These are phyloP conservation scores for Alsophila aescularia DNA, from an alignment of 2,888 invertebrate genomes.

Conservation along the genomic window DNA sequence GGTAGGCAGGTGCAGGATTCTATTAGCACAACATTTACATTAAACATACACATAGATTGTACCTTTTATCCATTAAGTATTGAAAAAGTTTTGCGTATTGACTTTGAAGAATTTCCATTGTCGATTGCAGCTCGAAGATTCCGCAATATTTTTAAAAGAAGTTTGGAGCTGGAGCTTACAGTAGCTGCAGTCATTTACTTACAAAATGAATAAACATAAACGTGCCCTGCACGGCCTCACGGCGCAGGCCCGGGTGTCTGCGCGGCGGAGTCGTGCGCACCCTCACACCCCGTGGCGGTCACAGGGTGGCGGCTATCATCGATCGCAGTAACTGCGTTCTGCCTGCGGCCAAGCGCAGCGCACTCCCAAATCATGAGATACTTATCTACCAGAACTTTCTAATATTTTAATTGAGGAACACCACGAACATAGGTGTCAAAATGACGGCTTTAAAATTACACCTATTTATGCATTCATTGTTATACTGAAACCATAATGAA, in stretches of 20 bases:
- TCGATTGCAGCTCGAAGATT: conserved; percentile 9
- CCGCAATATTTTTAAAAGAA: neutral
- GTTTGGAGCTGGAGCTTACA: conserved; percentile 14
- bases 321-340: conserved; percentile 61
- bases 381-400: conserved; percentile 1
- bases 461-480: too few relatives aligned
- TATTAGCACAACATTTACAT: conserved; percentile 25
- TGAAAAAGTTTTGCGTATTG: conserved; percentile 34
- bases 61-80: conserved; percentile 40
- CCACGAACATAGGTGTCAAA: too few relatives aligned
- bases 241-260: conserved; percentile 51
- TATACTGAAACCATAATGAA: too few relatives aligned
- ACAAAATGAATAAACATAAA: conserved; percentile 44
- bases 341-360: conserved; percentile 42
- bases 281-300: conserved; percentile 49
- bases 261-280: conserved; percentile 66
- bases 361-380: conserved; percentile 21
- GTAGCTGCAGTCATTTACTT: conserved; percentile 36
- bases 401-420: neutral
- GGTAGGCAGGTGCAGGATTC: conserved; percentile 8
- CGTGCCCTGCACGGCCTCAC: conserved; percentile 31
- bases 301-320: conserved; percentile 59
- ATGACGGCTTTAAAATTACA: too few relatives aligned
- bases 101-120: conserved; percentile 38
- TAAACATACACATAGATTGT: conserved; percentile 25